Evolutionary conservation across 2,888 invertebrate species (phyloP), one percentile per base, ranked within the genome.

Genomic region (Chouioia cunea): DNA sequence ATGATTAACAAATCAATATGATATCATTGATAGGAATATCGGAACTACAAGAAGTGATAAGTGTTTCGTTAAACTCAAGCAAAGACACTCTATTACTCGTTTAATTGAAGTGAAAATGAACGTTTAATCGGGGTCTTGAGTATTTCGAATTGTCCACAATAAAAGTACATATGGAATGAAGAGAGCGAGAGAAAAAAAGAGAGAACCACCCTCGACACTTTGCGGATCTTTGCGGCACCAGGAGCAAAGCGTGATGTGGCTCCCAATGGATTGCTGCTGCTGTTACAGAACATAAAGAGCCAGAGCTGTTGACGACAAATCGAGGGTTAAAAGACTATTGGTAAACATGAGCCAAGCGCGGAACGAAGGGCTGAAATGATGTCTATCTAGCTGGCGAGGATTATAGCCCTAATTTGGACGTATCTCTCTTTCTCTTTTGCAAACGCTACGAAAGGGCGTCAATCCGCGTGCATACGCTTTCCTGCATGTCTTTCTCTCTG

Each of bases 301-400:
- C 65, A 16, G 23, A 82, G 83, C 83, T 83, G 85, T 84, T 85
- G 83, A 85, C 82, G 84, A 85, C 84, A 85, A 85, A 85, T 85
- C 82, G 85, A 85, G 85, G 85, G 85, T 85, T 85, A 84, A 85
- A 85, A 85, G 83, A 79, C 85, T 80, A 82, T 84, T 78, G 82
- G 85, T 83, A 85, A 85, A 85, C 66, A 73, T 22, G 58, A n/a
- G n/a, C 50, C 43, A 44, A 50, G 52, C 23, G 53, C 52, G 48
- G 3, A 44, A 47, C 56, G 56, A 23, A 8, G 18, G 12, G 18
- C 50, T 46, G 27, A 59, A n/a, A 18, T 12, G 80, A 79, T 79
- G 77, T 80, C 78, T 81, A 81, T 85, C 82, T 80, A 80, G 76
- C 74, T 71, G 74, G 76, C 80, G 81, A 84, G 83, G 85, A 85